Evolutionary conservation across 2,113 vertebrate species (phyloP).

Genomic region (Upupa epops): DNA sequence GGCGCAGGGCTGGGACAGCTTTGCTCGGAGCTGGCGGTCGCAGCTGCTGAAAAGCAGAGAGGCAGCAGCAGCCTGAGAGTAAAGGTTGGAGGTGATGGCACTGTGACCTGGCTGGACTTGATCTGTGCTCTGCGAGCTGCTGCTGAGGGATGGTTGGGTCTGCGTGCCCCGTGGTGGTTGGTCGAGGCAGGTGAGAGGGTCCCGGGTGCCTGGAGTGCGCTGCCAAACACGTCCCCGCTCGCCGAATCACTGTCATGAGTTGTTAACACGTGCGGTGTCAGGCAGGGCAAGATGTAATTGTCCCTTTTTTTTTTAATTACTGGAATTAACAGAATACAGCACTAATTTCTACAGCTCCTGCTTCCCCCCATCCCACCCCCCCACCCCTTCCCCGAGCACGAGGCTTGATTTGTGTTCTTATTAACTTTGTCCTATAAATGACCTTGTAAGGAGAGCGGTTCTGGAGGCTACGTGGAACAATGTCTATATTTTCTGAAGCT

Average conservation of each 20-base stretch:
- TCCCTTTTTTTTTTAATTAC: slow-evolving; percentile 79
- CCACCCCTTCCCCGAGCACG: slow-evolving; percentile 67
- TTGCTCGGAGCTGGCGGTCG: not conserved
- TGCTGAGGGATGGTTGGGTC: not conserved
- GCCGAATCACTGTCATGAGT: slow-evolving; percentile 72
- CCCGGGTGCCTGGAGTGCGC: rapidly evolving
- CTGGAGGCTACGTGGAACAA: slow-evolving; percentile 86
- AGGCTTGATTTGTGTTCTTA: slow-evolving; percentile 86
- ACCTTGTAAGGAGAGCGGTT: slow-evolving; percentile 90
- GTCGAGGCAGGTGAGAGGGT: not conserved
- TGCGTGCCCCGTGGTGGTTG: rapidly evolving
- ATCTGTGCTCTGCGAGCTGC: not conserved
- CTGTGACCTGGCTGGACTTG: not conserved
- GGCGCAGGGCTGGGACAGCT: not conserved
- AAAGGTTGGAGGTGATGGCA: not conserved
- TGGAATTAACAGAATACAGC: slow-evolving; percentile 80
- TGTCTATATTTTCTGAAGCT: slow-evolving; percentile 92
- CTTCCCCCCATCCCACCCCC: too few relatives aligned
- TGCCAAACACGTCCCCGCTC: not conserved
- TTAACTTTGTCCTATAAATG: slow-evolving; percentile 93
- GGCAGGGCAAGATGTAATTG: slow-evolving; percentile 74
- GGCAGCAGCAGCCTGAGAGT: not conserved
- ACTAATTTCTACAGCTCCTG: slow-evolving; percentile 74
- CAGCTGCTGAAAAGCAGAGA: not conserved
- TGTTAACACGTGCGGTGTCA: slow-evolving; percentile 74